Conservation (phyloP, 2,888 invertebrate genomes). For the Alloplasta piceator region DNA sequence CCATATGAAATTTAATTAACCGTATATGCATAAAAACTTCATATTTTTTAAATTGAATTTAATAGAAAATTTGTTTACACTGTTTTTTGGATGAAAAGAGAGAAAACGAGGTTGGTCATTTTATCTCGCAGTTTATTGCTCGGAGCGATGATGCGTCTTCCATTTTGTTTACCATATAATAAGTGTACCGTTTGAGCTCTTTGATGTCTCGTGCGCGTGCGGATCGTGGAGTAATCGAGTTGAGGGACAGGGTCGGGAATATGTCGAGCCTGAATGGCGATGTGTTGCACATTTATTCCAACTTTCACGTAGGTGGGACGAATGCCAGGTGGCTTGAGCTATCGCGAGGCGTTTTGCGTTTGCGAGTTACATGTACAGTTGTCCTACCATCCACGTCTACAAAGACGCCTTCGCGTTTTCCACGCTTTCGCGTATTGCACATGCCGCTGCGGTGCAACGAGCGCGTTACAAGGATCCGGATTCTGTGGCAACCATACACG, state of each 20-base stretch:
- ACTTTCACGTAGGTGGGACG: slow-evolving; percentile 68
- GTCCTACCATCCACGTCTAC: slow-evolving; percentile 1
- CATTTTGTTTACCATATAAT: neutral
- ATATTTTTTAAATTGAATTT: too few species aligned
- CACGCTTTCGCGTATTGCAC: slow-evolving; percentile 8
- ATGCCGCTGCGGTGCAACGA: neutral
- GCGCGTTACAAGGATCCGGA: neutral
- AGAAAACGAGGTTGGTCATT: too few species aligned
- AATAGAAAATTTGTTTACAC: too few species aligned
- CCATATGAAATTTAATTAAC: too few species aligned
- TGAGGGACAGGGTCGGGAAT: slow-evolving; percentile 58
- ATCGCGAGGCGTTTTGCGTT: slow-evolving; percentile 44
- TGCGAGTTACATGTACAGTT: neutral
- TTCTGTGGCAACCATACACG: neutral
- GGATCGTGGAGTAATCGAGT: slow-evolving; percentile 36
- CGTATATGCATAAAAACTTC: too few species aligned
- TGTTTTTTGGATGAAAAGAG: too few species aligned
- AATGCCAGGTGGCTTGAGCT: slow-evolving; percentile 65
- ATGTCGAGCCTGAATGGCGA: slow-evolving; percentile 29
- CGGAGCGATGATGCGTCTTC: too few species aligned
- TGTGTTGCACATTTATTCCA: slow-evolving; percentile 59
- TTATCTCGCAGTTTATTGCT: too few species aligned
- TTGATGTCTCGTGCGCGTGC: slow-evolving; percentile 31
- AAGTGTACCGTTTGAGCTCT: slow-evolving; percentile 30
- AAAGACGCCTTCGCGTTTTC: slow-evolving; percentile 14